Base-by-base conservation (phyloP, 2,888 invertebrate genomes). In the Syrista parreyssii region DNA sequence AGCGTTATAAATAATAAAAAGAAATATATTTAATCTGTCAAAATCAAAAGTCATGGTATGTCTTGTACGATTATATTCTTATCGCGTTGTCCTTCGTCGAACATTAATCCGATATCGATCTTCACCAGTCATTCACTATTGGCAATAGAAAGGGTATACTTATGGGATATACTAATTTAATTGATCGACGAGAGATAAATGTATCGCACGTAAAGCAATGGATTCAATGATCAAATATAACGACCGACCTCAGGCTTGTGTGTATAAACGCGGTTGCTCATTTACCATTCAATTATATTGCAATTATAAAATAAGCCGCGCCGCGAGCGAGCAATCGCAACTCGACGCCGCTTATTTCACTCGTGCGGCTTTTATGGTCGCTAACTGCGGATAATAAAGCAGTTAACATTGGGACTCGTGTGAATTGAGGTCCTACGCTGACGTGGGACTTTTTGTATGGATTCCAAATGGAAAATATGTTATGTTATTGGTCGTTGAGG, bases 261-360 rank as follows among this genome's bases (percentile, higher is more conserved):
- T 3, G 4, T 23, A 23, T 55, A 9, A 23, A 55, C 68, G 72
- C 79, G 77, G 79, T 78, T 81, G 79, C 76, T 79, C 75, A 78
- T 84, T 86, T 81, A 80, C 80, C 79, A 84, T 87, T 86, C 85
- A 86, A 86, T 87, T 86, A 86, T 82, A 79, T 80, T 77, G 83
- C 82, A 85, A 87, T 87, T 86, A 84, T 75, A 77, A 80, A 78
- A 83, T 55, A 23, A 55, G 23, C 23, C 23, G 55, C 55, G 23
- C 9, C 23, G 55, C 9, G 9, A 55, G 55, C 55, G 23, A 55
- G 23, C 15, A 55, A 55, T 55, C 55, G 9, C 9, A 55, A 55
- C 55, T 9, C 55, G 55, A 23, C 55, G 15, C 23, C 23, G 23
- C 23, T 55, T 68, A 77, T 76, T 76, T 79, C n/a, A 35, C 73